phyloP scores from a whole-genome alignment of 2,797 vertebrate genomes.

The Melanotaenia boesemani region DNA sequence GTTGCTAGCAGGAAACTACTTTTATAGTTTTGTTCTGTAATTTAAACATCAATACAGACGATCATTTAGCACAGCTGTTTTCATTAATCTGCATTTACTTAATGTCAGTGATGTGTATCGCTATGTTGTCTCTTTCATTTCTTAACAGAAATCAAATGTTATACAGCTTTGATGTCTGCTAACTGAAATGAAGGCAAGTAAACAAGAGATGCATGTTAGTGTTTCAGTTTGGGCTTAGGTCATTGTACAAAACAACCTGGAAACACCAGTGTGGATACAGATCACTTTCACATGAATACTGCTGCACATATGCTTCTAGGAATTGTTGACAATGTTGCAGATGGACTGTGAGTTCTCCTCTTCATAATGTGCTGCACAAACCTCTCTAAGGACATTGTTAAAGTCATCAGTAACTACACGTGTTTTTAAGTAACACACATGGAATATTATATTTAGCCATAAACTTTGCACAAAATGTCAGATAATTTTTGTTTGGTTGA shows the following conservation, averaged over 20 bases:
- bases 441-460: too few relatives aligned
- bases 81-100: too few relatives aligned
- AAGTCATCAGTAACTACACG: neutral
- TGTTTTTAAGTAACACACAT: too few relatives aligned
- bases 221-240: neutral
- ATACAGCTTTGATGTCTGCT: neutral
- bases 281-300: neutral
- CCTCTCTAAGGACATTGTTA: slow-evolving; percentile 4
- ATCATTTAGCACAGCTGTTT: neutral
- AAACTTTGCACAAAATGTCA: too few relatives aligned
- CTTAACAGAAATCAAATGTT: neutral
- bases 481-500: too few relatives aligned
- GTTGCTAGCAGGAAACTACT: neutral
- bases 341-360: neutral
- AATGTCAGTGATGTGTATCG: too few relatives aligned
- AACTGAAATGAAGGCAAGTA: neutral
- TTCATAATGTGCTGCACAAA: neutral
- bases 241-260: neutral
- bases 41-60: too few relatives aligned
- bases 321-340: neutral
- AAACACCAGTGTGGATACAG: neutral
- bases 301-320: neutral
- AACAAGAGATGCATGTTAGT: neutral
- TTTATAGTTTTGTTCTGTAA: neutral
- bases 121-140: too few relatives aligned